phyloP scores from a whole-genome alignment of 1,140 invertebrate species.

The Dolichoris vasculosae region DNA sequence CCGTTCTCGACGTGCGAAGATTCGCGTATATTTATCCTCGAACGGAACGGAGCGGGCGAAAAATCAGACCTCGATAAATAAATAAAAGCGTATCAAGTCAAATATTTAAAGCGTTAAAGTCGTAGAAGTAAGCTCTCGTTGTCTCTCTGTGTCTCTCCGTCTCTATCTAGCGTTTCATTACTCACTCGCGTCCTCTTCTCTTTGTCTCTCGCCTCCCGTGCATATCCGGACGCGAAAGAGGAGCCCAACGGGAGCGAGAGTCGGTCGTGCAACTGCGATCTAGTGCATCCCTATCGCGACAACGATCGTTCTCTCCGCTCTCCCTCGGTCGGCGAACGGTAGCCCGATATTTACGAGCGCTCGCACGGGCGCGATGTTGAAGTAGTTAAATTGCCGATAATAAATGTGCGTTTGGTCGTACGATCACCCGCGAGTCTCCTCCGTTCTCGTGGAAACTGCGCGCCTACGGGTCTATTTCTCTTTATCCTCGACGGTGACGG shows the following conservation, averaged over 20 bases:
- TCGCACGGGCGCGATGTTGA: conserved; percentile 63
- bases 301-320: conserved; percentile 61
- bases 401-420: conserved; percentile 66
- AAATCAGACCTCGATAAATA: conserved; percentile 33
- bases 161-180: not conserved
- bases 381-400: conserved; percentile 72
- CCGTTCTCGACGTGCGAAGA: not conserved
- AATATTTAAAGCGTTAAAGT: conserved; percentile 14
- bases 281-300: conserved; percentile 70
- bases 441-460: not conserved
- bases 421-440: conserved; percentile 55
- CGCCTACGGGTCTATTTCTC: not conserved
- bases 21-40: not conserved
- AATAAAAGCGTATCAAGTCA: conserved; percentile 22
- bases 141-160: not conserved
- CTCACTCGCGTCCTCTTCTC: conserved; percentile 4
- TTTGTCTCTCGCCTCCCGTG: conserved; percentile 52
- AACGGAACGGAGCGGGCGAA: not conserved
- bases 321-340: conserved; percentile 55
- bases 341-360: conserved; percentile 67
- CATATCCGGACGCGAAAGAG: not conserved
- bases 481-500: not conserved
- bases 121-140: not conserved
- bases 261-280: conserved; percentile 67
- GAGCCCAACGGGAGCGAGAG: conserved; percentile 16